phyloP scores from a whole-genome alignment of 2,797 vertebrate species.

The Sebastes miniatus region DNA sequence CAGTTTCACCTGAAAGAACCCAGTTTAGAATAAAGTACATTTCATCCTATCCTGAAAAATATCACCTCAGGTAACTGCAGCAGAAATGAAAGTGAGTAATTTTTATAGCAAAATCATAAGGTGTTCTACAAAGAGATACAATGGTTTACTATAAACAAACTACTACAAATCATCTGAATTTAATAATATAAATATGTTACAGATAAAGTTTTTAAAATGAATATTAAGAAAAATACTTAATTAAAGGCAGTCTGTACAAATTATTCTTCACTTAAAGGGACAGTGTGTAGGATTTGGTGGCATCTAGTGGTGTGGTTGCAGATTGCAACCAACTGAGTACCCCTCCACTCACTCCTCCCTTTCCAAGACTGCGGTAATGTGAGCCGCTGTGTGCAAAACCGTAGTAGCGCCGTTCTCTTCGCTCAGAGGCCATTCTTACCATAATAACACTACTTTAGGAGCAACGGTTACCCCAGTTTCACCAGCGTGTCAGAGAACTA shows the following conservation, averaged over 20 bases:
- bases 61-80: not conserved
- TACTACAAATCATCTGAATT: not conserved
- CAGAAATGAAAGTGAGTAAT: not conserved
- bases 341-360: too few relatives aligned
- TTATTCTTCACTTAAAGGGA: not conserved
- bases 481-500: too few relatives aligned
- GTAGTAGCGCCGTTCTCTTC: too few relatives aligned
- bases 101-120: not conserved
- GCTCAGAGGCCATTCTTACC: too few relatives aligned
- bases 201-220: not conserved
- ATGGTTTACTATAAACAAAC: not conserved
- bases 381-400: too few relatives aligned
- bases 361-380: too few relatives aligned
- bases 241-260: not conserved
- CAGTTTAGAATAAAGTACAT: not conserved
- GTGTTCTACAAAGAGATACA: not conserved
- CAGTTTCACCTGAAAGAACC: not conserved
- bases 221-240: not conserved
- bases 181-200: not conserved
- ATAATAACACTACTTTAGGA: too few relatives aligned
- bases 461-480: too few relatives aligned
- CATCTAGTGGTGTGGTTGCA: too few relatives aligned
- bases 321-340: too few relatives aligned
- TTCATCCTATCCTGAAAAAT: not conserved
- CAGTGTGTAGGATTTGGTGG: too few relatives aligned